Conservation (phyloP, 2,888 invertebrate genomes). For the Plebejus melissa region DNA sequence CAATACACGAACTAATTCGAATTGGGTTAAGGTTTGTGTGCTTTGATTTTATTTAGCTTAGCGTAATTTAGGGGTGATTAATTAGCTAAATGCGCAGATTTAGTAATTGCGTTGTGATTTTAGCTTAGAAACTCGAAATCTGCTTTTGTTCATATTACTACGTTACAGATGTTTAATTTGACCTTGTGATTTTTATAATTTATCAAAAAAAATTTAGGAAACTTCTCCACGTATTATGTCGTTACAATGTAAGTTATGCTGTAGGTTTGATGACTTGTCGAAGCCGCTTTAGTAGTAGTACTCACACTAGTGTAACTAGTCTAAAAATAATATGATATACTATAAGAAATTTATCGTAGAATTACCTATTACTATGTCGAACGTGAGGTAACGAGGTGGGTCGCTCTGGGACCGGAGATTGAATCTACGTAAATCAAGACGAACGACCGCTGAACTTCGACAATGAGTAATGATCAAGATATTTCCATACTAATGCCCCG, state of each 20-base stretch:
- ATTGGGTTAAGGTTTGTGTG: neutral
- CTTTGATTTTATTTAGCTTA: neutral
- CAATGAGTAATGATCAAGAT: conserved; percentile 58
- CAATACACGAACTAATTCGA: neutral
- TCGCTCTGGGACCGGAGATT: conserved; percentile 30
- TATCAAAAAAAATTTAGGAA: too few relatives aligned
- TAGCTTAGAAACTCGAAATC: neutral
- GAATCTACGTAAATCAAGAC: conserved; percentile 35
- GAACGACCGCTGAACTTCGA: conserved; percentile 50
- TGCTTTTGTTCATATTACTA: neutral
- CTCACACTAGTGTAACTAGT: too few relatives aligned
- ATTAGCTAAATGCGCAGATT: neutral
- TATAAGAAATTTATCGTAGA: neutral
- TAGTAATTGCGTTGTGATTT: neutral
- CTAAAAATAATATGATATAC: neutral
- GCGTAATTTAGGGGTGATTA: neutral
- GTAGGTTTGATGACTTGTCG: too few relatives aligned
- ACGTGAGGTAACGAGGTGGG: conserved; percentile 17
- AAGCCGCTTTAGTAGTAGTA: too few relatives aligned
- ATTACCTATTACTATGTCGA: conserved; percentile 3
- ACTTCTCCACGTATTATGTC: too few relatives aligned
- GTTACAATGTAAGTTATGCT: too few relatives aligned
- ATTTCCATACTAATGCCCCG: conserved; percentile 31
- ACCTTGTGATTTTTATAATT: neutral
- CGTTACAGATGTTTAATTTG: neutral